Conservation (phyloP, 2,888 invertebrate genomes). For the Psococerastis gibbosa region DNA sequence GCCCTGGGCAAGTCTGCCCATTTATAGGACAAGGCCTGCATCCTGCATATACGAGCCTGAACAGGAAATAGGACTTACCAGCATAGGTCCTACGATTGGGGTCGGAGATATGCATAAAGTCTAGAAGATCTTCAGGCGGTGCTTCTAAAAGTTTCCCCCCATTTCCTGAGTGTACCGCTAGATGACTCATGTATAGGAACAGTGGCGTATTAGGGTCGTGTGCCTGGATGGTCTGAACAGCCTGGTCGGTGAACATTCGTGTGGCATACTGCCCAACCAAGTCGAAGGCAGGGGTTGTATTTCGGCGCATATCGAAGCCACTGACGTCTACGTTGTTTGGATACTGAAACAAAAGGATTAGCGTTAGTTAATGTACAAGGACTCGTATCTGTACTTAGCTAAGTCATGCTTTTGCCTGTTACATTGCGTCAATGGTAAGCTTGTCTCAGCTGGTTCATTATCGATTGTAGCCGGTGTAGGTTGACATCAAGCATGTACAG, state of each 20-base stretch:
- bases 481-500: too few species aligned
- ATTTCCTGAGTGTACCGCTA: slow-evolving; percentile 33
- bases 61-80: slow-evolving; percentile 39
- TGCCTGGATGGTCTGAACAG: slow-evolving; percentile 26
- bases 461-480: too few species aligned
- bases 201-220: slow-evolving; percentile 25
- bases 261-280: slow-evolving; percentile 28
- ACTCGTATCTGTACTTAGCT: too few species aligned
- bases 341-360: slow-evolving; percentile 15
- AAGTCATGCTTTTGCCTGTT: too few species aligned
- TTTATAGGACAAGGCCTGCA: too few species aligned
- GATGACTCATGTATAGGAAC: slow-evolving; percentile 33
- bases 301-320: slow-evolving; percentile 28
- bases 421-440: too few species aligned
- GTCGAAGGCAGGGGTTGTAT: slow-evolving; percentile 23
- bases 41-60: too few species aligned
- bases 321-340: slow-evolving; percentile 19
- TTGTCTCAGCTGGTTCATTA: too few species aligned
- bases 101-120: slow-evolving; percentile 48
- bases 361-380: background rate
- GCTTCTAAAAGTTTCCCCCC: slow-evolving; percentile 23
- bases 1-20: background rate
- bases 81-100: slow-evolving; percentile 48
- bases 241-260: slow-evolving; percentile 28
- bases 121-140: slow-evolving; percentile 43